Evolutionary conservation across 2,888 invertebrate species (phyloP).

Genomic region (Xestia sexstrigata): DNA sequence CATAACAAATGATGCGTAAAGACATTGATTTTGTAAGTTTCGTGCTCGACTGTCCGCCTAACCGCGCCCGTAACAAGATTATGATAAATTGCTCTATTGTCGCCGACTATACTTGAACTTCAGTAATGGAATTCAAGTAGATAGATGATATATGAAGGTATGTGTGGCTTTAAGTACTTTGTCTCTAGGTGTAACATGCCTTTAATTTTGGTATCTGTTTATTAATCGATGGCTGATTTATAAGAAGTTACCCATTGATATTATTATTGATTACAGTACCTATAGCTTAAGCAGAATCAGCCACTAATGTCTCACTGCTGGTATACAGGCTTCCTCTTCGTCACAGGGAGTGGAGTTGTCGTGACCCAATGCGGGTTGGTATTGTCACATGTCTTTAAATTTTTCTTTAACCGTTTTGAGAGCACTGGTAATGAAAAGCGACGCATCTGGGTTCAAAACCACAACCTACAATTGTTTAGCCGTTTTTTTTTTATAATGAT

Average conservation of each 20-base stretch:
- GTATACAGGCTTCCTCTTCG: background rate
- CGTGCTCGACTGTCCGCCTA: constrained; percentile 41
- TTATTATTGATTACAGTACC: background rate
- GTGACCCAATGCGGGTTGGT: background rate
- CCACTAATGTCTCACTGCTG: background rate
- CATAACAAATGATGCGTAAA: constrained; percentile 50
- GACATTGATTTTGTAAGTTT: constrained; percentile 56
- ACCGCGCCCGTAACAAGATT: constrained; percentile 49
- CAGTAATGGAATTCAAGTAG: constrained; percentile 34
- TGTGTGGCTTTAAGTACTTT: constrained; percentile 4
- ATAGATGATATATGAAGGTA: constrained; percentile 31
- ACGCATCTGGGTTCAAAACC: no score
- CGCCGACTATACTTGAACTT: constrained; percentile 65
- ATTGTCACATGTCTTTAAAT: background rate
- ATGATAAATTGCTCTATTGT: constrained; percentile 63
- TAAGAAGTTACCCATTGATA: background rate
- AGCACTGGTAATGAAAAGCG: background rate
- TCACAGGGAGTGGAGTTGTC: background rate
- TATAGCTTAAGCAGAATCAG: background rate
- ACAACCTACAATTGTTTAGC: no score
- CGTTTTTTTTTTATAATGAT: no score
- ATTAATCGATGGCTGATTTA: background rate
- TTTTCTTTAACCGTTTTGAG: background rate
- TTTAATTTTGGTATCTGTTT: background rate
- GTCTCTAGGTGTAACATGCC: background rate